Conservation (phyloP, 2,113 vertebrate species). For the Danionella cerebrum region DNA sequence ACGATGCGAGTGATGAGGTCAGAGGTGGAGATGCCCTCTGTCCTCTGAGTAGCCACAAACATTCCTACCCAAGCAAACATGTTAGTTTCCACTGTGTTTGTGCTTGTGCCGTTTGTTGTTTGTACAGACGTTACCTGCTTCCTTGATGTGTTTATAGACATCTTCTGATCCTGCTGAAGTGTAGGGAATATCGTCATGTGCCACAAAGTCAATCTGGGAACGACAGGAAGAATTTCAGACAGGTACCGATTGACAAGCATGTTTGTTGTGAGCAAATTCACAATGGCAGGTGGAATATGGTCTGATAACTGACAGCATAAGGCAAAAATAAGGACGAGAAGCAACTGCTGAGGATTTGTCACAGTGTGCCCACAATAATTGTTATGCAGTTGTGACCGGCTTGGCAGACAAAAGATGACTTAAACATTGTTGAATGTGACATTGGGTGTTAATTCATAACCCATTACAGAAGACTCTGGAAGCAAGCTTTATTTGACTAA, state of each 20-base stretch:
- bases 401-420: too few relatives aligned
- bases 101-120: not conserved
- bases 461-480: too few relatives aligned
- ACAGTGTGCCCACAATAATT: too few relatives aligned
- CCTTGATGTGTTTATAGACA: slow-evolving; percentile 97
- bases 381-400: too few relatives aligned
- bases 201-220: slow-evolving; percentile 95
- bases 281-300: too few relatives aligned
- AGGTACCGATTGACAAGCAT: not conserved
- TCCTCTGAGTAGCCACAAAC: slow-evolving; percentile 94
- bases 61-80: slow-evolving; percentile 69
- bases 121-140: slow-evolving; percentile 73
- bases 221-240: not conserved
- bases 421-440: too few relatives aligned
- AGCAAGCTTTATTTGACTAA: too few relatives aligned
- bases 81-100: not conserved
- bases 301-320: too few relatives aligned
- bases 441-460: too few relatives aligned
- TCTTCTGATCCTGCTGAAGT: slow-evolving; percentile 99
- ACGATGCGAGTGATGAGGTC: slow-evolving; percentile 97
- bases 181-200: slow-evolving; percentile 96
- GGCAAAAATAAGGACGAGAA: too few relatives aligned
- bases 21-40: slow-evolving; percentile 95
- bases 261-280: too few relatives aligned
- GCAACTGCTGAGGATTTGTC: too few relatives aligned